These are phyloP conservation scores for Scolopax rusticola DNA, from an alignment of 2,797 vertebrate species.

Conservation along the genomic window DNA sequence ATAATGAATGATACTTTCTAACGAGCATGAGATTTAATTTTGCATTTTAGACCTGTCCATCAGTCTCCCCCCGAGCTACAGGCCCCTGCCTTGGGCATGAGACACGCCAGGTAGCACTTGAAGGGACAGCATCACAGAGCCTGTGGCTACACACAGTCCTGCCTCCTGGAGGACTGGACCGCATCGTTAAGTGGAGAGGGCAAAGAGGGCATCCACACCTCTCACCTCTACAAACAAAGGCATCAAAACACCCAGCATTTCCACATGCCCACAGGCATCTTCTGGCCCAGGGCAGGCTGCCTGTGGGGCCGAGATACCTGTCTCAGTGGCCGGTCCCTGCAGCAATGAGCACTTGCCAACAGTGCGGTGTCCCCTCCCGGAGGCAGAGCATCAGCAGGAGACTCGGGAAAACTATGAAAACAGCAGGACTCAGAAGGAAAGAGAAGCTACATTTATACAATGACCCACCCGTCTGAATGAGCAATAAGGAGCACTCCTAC, in stretches of 20 bases:
- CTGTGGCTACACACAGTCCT: accelerated
- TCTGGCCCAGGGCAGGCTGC: neutral
- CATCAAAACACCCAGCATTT: neutral
- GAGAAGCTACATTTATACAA: neutral
- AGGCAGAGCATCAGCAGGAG: neutral
- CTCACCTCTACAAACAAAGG: neutral
- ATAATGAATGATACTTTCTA: neutral
- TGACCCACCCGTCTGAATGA: neutral
- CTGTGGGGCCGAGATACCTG: accelerated
- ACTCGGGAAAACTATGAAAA: neutral
- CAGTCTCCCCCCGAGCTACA: neutral
- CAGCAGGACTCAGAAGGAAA: neutral
- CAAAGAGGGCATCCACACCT: neutral
- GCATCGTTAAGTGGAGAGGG: neutral
- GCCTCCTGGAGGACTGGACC: neutral
- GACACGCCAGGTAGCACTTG: neutral
- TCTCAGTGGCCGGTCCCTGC: neutral
- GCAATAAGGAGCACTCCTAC: accelerated
- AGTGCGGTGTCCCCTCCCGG: neutral
- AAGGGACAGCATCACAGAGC: neutral
- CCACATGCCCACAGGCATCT: neutral
- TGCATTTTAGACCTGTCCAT: neutral
- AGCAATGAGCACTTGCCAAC: neutral
- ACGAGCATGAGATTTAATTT: neutral
- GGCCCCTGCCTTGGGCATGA: neutral